Base-by-base conservation (phyloP, 2,888 invertebrate genomes). In the Leptopilina drosophilae region DNA sequence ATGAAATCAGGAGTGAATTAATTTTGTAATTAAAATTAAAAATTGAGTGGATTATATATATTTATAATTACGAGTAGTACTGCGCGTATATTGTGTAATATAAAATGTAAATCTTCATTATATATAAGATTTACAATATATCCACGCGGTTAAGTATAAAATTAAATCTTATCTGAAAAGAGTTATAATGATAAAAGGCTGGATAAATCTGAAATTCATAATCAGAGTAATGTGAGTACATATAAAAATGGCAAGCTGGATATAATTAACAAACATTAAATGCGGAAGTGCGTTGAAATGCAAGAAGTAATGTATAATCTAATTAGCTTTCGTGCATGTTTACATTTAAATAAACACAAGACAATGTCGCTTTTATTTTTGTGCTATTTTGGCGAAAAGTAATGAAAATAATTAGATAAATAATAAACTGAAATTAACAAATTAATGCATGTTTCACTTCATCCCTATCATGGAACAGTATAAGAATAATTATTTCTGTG, bases 191-290 rank as follows among this genome's bases (percentile, higher is more conserved):
- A 59, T 76, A 78, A 75, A 80, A 66, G 46, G 62, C 81, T 81
- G 79, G 33, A 14, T 42, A 64, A 77, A 78, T 83, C 84, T 64
- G 79, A 80, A 73, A 75, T 77, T 33, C 15, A 40, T 20, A 49
- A 73, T 26, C 53, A 73, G 69, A 73, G 62, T 26, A 46, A 64
- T 77, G 75, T 77, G 82, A 82, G 75, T 40, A 69, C 42, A 33
- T 20, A 20, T 20, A 76, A 81, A 81, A 81, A 82, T 83, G 77
- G 67, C 76, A 81, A 82, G 81, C 81, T 86, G 83, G 80, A 82
- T 85, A 85, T 82, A 88, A 87, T 88, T 87, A 87, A 84, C 82
- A 77, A 76, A 78, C 80, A 67, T 64, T 40, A 79, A 77, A 82
- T 79, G 83, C 82, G 84, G 86, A 86, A 86, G 84, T 86, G 82